Evolutionary conservation across 2,888 invertebrate species (phyloP).

Genomic region (Macrophya alboannulata): DNA sequence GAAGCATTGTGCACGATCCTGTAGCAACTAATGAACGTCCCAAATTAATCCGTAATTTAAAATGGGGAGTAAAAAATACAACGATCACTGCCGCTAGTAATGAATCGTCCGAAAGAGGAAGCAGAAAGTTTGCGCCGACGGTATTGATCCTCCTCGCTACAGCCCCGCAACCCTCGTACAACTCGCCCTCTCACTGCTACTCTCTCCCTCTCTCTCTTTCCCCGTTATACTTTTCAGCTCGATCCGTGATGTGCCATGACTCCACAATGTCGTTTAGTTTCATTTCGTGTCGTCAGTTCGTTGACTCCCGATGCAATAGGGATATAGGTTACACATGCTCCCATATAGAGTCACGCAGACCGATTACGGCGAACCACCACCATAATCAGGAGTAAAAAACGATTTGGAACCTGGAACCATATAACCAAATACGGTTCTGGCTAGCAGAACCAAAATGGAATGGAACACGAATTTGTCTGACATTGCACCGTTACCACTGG

Average conservation of each 20-base stretch:
- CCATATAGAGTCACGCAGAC: not conserved
- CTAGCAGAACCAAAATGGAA: not conserved
- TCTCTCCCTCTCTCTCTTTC: not conserved
- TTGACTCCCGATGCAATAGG: conserved; percentile 15
- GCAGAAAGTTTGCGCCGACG: conserved; percentile 53
- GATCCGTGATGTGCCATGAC: conserved; percentile 8
- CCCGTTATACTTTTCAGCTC: conserved; percentile 25
- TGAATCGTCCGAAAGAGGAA: conserved; percentile 49
- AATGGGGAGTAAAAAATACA: not conserved
- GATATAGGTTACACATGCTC: not conserved
- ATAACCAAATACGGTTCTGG: not conserved
- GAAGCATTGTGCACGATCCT: not conserved
- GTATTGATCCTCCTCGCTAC: conserved; percentile 50
- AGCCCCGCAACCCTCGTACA: conserved; percentile 34
- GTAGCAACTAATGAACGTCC: not conserved
- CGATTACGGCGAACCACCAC: not conserved
- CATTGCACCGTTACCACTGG: not conserved
- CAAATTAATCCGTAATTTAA: not conserved
- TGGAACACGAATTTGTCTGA: not conserved
- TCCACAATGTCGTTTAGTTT: not conserved
- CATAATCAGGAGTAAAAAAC: not conserved
- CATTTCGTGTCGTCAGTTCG: not conserved
- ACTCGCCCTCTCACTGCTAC: not conserved
- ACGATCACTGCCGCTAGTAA: conserved; percentile 19
- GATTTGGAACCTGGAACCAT: not conserved